Base-by-base conservation (phyloP, 2,113 vertebrate species). In the Scatophagus argus region DNA sequence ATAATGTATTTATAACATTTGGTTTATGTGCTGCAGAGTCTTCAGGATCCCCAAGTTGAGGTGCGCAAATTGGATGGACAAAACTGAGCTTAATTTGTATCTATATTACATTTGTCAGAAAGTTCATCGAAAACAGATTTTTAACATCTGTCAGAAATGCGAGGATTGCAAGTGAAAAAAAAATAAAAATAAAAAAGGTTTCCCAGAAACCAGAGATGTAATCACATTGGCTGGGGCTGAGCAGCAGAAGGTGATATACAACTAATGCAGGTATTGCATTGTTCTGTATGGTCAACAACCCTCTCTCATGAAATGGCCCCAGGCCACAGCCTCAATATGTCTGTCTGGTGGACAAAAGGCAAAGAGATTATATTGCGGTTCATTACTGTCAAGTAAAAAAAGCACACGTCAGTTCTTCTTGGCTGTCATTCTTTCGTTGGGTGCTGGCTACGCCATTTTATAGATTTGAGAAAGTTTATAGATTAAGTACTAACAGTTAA, bases 271-370 rank as follows among this genome's bases (percentile, higher is more conserved):
- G 56, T 71, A 58, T 77, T 70, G 25, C n/a, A 39, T 54, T 77
- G 60, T 77, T 72, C 61, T 74, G 49, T 55, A 55, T 71, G 80
- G 83, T 72, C 77, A 69, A 74, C 54, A 79, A 23, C 65, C 77
- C 55, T 72, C 29, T 81, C 51, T 67, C 68, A 59, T 69, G 36
- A 69, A 73, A 76, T 56, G 7, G 56, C 39, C 46, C 8, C 49
- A 25, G 41, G 64, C 63, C 14, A 56, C 62, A 60, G 38, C 36
- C 68, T 76, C 13, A 65, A 11, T 56, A 41, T 38, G 47, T 80
- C 17, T 66, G 41, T 74, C 38, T 79, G 61, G 55, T 60, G 61
- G 44, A 76, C 51, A 67, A 62, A 63, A 47, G 23, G 13, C 44
- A 68, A 31, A n/a, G n/a, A 34, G 41, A 47, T 27, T 66, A 6